phyloP scores from a whole-genome alignment of 37 sponge, comb jelly and placozoan species.

The Mnemiopsis leidyi region DNA sequence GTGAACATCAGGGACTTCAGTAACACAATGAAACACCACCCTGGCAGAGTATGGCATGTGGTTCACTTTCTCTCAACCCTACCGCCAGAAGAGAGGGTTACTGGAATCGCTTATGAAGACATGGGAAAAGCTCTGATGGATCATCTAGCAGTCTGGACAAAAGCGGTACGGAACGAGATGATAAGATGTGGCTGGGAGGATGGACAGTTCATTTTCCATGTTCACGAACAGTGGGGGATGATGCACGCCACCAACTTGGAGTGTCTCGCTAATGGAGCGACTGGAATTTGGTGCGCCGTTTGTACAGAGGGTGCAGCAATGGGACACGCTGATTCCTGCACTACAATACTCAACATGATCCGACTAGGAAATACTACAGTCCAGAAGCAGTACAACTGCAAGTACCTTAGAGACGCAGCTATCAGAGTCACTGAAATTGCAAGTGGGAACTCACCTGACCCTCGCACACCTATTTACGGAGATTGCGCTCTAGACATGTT shows the following conservation, averaged over 20 bases:
- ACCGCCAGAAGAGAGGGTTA: slow-evolving; percentile 68
- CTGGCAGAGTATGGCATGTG: slow-evolving; percentile 71
- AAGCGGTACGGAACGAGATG: slow-evolving; percentile 73
- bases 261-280: slow-evolving; percentile 77
- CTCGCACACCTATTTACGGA: slow-evolving; percentile 66
- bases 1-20: slow-evolving; percentile 81
- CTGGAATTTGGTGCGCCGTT: slow-evolving; percentile 85
- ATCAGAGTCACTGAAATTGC: slow-evolving; percentile 63
- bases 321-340: slow-evolving; percentile 72
- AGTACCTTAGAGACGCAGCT: slow-evolving; percentile 66
- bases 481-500: slow-evolving; percentile 66
- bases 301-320: slow-evolving; percentile 88
- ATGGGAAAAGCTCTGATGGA: slow-evolving; percentile 76
- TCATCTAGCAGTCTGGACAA: slow-evolving; percentile 79
- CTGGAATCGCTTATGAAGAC: slow-evolving; percentile 77
- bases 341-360: slow-evolving; percentile 82
- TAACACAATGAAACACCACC: slow-evolving; percentile 68
- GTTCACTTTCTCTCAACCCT: slow-evolving; percentile 71
- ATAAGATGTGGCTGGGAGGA: slow-evolving; percentile 72
- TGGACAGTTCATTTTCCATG: slow-evolving; percentile 74
- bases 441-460: slow-evolving; percentile 61
- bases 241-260: slow-evolving; percentile 72
- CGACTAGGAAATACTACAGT: slow-evolving; percentile 67
- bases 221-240: slow-evolving; percentile 87
- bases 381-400: slow-evolving; percentile 67